Percentiles rank a stretch among this genome's conserved stretches.
Conservation (phyloP, 2,113 vertebrate species). For the Phrynocephalus versicolor region DNA sequence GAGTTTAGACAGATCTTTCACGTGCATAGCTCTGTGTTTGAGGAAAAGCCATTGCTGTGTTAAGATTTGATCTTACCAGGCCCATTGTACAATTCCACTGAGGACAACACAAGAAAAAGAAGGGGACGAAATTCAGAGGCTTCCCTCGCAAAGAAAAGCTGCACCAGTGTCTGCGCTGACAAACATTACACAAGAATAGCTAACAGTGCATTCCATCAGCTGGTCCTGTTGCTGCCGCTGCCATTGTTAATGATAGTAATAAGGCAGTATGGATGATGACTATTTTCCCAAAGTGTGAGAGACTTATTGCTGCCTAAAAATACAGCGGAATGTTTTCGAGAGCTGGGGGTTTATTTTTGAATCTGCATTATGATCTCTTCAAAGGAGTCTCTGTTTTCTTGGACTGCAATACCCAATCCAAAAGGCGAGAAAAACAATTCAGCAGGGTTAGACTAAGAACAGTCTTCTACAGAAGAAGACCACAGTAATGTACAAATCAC, state of each 20-base stretch:
- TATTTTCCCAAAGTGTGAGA: not conserved
- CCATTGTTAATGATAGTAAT: not conserved
- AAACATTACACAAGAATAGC: not conserved
- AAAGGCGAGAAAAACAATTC: no score
- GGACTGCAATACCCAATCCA: no score
- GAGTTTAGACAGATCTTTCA: not conserved
- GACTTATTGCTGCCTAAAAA: not conserved
- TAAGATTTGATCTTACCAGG: not conserved
- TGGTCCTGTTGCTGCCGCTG: not conserved
- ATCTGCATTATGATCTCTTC: not conserved
- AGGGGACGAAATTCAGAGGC: not conserved
- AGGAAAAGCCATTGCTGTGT: not conserved
- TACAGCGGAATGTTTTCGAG: not conserved
- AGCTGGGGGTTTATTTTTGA: not conserved
- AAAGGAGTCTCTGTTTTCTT: not conserved
- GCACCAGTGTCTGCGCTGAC: not conserved
- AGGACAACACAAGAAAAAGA: not conserved
- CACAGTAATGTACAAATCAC: no score
- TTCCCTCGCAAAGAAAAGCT: not conserved
- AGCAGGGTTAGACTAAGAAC: no score
- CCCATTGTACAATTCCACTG: not conserved
- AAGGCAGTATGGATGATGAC: not conserved
- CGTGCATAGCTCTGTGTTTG: not conserved
- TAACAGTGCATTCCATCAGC: not conserved
- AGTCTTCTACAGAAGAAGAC: no score